Evolutionary conservation across 2,113 vertebrate genomes (phyloP).

Genomic region (Ovibos moschatus): DNA sequence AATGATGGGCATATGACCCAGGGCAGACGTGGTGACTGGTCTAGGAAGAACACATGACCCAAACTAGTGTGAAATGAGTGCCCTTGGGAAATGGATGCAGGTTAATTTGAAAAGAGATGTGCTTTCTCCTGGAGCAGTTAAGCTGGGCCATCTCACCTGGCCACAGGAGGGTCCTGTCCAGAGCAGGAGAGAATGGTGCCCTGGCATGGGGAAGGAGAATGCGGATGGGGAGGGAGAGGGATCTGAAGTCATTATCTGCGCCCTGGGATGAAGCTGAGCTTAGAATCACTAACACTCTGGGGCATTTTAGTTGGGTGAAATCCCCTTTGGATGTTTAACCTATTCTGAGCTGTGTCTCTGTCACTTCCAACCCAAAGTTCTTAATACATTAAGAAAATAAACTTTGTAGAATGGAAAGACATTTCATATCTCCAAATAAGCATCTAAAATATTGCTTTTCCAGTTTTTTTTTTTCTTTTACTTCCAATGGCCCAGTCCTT

Average conservation of each 20-base stretch:
- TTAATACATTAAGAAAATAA: background rate
- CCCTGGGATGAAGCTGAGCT: background rate
- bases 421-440: background rate
- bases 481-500: background rate
- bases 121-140: background rate
- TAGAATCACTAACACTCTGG: background rate
- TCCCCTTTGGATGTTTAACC: background rate
- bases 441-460: background rate
- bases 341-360: background rate
- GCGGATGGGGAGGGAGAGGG: background rate
- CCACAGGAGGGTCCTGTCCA: background rate
- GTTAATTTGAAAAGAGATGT: background rate
- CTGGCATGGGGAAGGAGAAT: background rate
- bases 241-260: background rate
- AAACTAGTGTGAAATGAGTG: background rate
- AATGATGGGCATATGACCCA: background rate
- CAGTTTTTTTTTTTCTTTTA: background rate
- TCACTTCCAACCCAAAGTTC: background rate
- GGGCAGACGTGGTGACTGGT: background rate
- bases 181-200: background rate
- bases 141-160: background rate
- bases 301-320: background rate
- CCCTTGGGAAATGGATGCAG: too few relatives aligned
- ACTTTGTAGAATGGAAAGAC: background rate
- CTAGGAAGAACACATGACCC: background rate